Evolutionary conservation across 92 coral and sea anemone genomes (phyloP).

Genomic region (Chrysogorgia sp.): DNA sequence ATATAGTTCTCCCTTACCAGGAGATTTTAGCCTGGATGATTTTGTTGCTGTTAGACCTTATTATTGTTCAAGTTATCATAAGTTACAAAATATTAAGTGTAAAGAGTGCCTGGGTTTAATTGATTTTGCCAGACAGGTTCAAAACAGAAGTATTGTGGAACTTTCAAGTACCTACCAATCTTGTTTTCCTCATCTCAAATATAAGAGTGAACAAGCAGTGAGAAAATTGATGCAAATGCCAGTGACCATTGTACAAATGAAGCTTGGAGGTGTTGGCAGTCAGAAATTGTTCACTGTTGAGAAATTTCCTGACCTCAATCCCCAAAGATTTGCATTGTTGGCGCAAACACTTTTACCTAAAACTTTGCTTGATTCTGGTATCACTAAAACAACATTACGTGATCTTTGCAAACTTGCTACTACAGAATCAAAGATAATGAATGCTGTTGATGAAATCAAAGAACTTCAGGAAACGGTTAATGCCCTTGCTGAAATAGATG

Average conservation of each 20-base stretch:
- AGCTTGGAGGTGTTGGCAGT: conserved; percentile 23
- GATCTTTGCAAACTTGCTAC: conserved; percentile 48
- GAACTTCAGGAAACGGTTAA: conserved; percentile 53
- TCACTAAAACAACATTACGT: conserved; percentile 28
- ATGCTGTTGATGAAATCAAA: conserved; percentile 43
- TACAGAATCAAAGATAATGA: conserved; percentile 40
- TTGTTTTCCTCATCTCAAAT: conserved; percentile 28
- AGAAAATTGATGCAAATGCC: conserved; percentile 51
- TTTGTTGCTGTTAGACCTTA: conserved; percentile 33
- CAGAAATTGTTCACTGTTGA: conserved; percentile 28
- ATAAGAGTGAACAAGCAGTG: conserved; percentile 45
- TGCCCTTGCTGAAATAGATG: conserved; percentile 53
- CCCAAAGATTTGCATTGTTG: conserved; percentile 18
- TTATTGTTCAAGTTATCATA: conserved; percentile 38
- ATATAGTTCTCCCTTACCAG: conserved; percentile 34
- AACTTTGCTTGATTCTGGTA: conserved; percentile 4
- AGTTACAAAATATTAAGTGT: background rate
- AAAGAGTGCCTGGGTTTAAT: conserved; percentile 31
- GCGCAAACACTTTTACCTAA: conserved; percentile 43
- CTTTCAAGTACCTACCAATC: conserved; percentile 10
- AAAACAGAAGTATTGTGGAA: conserved; percentile 15
- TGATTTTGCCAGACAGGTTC: conserved; percentile 14
- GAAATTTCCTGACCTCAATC: conserved; percentile 26
- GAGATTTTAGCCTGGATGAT: conserved; percentile 39
- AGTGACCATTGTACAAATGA: conserved; percentile 38